Conservation (phyloP, 2,888 invertebrate genomes). For the Crioceris asparagi region DNA sequence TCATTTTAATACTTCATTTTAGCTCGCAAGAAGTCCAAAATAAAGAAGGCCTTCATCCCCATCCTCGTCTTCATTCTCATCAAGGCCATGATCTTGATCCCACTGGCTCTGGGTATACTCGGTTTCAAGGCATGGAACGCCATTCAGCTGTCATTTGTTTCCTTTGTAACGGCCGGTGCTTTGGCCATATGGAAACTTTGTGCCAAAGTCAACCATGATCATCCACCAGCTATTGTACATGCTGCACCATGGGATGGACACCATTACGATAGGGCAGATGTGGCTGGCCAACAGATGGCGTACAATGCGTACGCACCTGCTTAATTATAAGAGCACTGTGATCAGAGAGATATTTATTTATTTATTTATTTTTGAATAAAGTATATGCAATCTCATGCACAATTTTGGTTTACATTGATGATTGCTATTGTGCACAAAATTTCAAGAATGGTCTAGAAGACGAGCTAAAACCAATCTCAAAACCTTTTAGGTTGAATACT, state of each 20-base stretch:
- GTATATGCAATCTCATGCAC: no score
- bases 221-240: slow-evolving; percentile 20
- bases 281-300: slow-evolving; percentile 55
- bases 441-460: no score
- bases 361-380: slow-evolving; percentile 1
- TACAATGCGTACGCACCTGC: slow-evolving; percentile 51
- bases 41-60: slow-evolving; percentile 75
- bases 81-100: slow-evolving; percentile 77
- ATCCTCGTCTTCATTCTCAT: slow-evolving; percentile 72
- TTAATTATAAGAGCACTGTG: slow-evolving; percentile 1
- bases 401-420: no score
- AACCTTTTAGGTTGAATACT: no score
- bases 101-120: slow-evolving; percentile 71
- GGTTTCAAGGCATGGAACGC: slow-evolving; percentile 84
- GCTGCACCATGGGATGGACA: slow-evolving; percentile 18
- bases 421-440: no score
- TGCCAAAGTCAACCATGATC: slow-evolving; percentile 54
- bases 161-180: slow-evolving; percentile 72
- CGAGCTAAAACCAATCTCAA: no score
- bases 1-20: slow-evolving; percentile 6
- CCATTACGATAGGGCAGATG: slow-evolving; percentile 35
- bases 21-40: slow-evolving; percentile 50
- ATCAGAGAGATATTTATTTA: no score
- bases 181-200: slow-evolving; percentile 79
- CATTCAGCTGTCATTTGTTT: slow-evolving; percentile 76